A percentile compares a stretch with the other conserved stretches of the same genome.
Conservation (phyloP, 30 jellyfish, hydroid and myxozoan species). For the Aurelia sp. region DNA sequence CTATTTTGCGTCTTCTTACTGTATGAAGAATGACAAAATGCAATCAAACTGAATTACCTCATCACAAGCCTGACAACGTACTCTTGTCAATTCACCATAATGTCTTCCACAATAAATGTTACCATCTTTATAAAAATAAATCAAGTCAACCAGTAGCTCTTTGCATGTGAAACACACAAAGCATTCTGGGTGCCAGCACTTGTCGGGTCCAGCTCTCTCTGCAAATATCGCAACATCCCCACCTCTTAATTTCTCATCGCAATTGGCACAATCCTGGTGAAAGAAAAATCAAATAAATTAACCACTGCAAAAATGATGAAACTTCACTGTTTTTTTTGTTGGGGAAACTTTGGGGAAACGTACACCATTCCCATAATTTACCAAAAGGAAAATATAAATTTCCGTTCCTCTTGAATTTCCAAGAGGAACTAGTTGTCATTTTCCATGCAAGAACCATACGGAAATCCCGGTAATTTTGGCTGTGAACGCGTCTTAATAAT, state of each 20-base stretch:
- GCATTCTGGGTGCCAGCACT: conserved; percentile 96
- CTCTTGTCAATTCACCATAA: conserved; percentile 95
- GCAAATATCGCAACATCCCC: conserved; percentile 95
- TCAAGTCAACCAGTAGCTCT: conserved; percentile 84
- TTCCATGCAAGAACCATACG: too few species aligned
- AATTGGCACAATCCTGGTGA: conserved; percentile 59
- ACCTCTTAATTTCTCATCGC: conserved; percentile 66
- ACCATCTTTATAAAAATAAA: conserved; percentile 83
- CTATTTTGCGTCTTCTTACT: too few species aligned
- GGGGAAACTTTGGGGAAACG: too few species aligned
- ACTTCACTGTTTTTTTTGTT: too few species aligned
- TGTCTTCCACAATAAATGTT: conserved; percentile 96
- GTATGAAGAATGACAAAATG: too few species aligned
- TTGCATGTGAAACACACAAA: conserved; percentile 88
- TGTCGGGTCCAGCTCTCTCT: conserved; percentile 89
- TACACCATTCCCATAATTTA: too few species aligned
- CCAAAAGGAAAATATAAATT: too few species aligned
- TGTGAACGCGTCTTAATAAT: too few species aligned
- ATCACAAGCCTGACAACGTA: conserved; percentile 96
- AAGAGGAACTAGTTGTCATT: too few species aligned
- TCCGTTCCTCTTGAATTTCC: too few species aligned
- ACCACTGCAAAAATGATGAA: too few species aligned
- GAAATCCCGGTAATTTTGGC: too few species aligned
- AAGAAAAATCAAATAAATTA: neutral
- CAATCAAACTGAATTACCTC: conserved; percentile 68